These are phyloP conservation scores for Poecilia gillii DNA, from an alignment of 2,797 vertebrate genomes.

Conservation along the genomic window DNA sequence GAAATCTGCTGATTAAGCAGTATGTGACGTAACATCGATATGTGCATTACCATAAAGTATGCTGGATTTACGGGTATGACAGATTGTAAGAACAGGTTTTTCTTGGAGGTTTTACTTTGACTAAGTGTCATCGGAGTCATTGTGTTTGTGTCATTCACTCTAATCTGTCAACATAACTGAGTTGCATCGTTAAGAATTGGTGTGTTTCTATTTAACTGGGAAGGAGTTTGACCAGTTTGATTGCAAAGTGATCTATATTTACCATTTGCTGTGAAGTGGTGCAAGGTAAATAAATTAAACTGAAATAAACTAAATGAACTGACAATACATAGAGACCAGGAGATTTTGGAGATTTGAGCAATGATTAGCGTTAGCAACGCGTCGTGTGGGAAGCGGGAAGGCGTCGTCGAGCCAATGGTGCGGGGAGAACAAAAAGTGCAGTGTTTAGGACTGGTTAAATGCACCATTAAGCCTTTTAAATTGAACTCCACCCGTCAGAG, in stretches of 20 bases:
- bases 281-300: neutral
- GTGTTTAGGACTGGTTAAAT: conserved; percentile 80
- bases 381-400: conserved; percentile 56
- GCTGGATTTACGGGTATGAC: too few species aligned
- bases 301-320: conserved; percentile 8
- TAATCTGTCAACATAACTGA: neutral
- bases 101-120: too few species aligned
- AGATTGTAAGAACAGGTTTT: too few species aligned
- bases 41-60: too few species aligned
- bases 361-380: conserved; percentile 49
- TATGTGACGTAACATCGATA: too few species aligned
- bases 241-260: neutral
- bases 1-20: too few species aligned
- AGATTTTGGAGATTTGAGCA: conserved; percentile 66
- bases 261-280: neutral
- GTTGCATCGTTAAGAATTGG: neutral
- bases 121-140: neutral
- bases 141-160: neutral
- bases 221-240: neutral
- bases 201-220: neutral
- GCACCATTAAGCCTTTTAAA: conserved; percentile 84
- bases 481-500: conserved; percentile 77
- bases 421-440: conserved; percentile 64
- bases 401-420: conserved; percentile 63
- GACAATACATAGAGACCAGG: conserved; percentile 58